These are phyloP conservation scores for Chaetodon auriga DNA, from an alignment of 2,113 vertebrate genomes.

Conservation along the genomic window DNA sequence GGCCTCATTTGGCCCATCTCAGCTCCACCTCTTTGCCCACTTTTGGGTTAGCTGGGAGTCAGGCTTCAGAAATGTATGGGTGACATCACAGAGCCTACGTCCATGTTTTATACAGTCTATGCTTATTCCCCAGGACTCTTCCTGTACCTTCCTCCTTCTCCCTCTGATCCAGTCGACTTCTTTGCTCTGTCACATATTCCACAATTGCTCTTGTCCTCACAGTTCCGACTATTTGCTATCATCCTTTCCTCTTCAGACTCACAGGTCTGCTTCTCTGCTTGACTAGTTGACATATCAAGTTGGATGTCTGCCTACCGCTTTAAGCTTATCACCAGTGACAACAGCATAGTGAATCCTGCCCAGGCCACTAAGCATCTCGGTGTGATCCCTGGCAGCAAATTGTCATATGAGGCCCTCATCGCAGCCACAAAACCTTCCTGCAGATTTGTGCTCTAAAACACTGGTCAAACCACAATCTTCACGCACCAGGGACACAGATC, in stretches of 20 bases:
- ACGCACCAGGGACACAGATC: neutral
- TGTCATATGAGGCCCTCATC: constrained; percentile 25
- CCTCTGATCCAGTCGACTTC: neutral
- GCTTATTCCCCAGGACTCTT: neutral
- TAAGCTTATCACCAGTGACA: constrained; percentile 55
- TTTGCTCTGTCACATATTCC: constrained; percentile 19
- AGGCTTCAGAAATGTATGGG: too few species aligned
- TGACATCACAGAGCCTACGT: too few species aligned
- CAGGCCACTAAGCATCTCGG: constrained; percentile 38
- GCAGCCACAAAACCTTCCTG: constrained; percentile 16
- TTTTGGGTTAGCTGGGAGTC: too few species aligned
- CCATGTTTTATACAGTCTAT: too few species aligned
- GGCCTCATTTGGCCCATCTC: too few species aligned
- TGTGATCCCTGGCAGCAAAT: constrained; percentile 52
- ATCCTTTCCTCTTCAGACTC: constrained; percentile 28
- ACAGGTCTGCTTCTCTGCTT: constrained; percentile 40
- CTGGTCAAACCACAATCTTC: constrained; percentile 22
- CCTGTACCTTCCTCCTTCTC: neutral
- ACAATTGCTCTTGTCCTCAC: constrained; percentile 14
- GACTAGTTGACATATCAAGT: constrained; percentile 58
- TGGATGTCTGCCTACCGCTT: constrained; percentile 49
- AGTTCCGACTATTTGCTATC: constrained; percentile 12
- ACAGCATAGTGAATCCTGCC: constrained; percentile 57
- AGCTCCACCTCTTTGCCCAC: too few species aligned
- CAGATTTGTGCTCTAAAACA: constrained; percentile 29